phyloP scores from a whole-genome alignment of 2,113 vertebrate species.

The Chlamydotis undulata region DNA sequence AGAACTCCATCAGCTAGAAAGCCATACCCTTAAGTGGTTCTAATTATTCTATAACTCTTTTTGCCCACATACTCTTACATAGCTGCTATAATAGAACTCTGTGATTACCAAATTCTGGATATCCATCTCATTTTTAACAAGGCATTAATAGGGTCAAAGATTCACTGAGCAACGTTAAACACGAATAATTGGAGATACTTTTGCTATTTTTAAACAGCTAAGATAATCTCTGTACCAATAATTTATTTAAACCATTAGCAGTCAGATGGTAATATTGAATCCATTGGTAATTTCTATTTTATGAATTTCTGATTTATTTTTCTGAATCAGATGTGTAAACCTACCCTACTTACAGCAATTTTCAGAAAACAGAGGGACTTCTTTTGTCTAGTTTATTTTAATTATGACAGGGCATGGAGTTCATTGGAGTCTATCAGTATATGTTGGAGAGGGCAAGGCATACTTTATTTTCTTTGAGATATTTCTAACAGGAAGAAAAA shows the following conservation, averaged over 20 bases:
- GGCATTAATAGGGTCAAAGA: background rate
- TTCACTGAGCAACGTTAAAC: background rate
- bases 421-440: background rate
- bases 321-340: background rate
- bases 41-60: background rate
- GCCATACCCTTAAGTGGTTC: background rate
- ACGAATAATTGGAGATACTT: background rate
- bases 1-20: background rate
- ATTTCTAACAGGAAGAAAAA: background rate
- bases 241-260: conserved; percentile 38
- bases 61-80: background rate
- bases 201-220: conserved; percentile 22
- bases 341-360: background rate
- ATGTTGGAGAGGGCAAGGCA: background rate
- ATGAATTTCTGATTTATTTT: background rate
- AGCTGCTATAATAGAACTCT: background rate
- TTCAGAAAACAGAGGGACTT: background rate
- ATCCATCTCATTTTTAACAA: background rate
- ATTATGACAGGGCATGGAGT: background rate
- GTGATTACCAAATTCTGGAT: background rate
- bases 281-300: background rate
- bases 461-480: background rate
- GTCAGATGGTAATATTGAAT: background rate
- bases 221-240: conserved; percentile 3
- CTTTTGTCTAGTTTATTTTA: background rate